Percentiles rank a stretch among this genome's conserved stretches.
Evolutionary conservation across 2,888 invertebrate species (phyloP).

Genomic region (Plutella xylostella): DNA sequence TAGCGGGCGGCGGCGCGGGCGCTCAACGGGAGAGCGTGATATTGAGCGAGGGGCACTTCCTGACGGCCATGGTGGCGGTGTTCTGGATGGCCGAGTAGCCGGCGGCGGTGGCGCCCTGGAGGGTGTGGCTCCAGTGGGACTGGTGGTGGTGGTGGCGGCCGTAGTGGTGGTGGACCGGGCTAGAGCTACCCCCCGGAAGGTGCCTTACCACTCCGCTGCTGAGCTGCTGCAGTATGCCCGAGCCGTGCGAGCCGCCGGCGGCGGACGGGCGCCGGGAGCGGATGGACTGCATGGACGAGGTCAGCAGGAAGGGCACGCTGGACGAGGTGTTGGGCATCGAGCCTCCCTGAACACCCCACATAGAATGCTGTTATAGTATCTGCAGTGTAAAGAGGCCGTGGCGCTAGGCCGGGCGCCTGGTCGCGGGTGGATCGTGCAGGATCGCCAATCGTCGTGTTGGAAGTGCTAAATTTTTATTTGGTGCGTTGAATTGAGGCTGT

Average conservation of each 20-base stretch:
- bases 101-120: slow-evolving; percentile 61
- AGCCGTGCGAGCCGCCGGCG: slow-evolving; percentile 78
- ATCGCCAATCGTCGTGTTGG: no score
- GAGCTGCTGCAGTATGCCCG: slow-evolving; percentile 86
- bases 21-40: slow-evolving; percentile 73
- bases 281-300: slow-evolving; percentile 71
- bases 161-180: slow-evolving; percentile 63
- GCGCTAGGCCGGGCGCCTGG: no score
- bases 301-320: slow-evolving; percentile 87
- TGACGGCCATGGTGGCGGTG: slow-evolving; percentile 72
- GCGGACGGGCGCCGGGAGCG: slow-evolving; percentile 78
- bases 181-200: slow-evolving; percentile 75
- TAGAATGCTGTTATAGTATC: no score
- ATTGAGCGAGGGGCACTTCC: slow-evolving; percentile 83
- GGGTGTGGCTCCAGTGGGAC: slow-evolving; percentile 55
- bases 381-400: no score
- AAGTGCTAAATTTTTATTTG: no score
- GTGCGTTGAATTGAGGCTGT: no score
- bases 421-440: no score
- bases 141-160: slow-evolving; percentile 46
- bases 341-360: slow-evolving; percentile 79
- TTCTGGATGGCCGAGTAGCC: slow-evolving; percentile 65
- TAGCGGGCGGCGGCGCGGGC: slow-evolving; percentile 11
- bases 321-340: slow-evolving; percentile 92
- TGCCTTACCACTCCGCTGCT: slow-evolving; percentile 96